These are phyloP conservation scores for Calonectris borealis DNA, from an alignment of 2,113 vertebrate species.

Conservation along the genomic window DNA sequence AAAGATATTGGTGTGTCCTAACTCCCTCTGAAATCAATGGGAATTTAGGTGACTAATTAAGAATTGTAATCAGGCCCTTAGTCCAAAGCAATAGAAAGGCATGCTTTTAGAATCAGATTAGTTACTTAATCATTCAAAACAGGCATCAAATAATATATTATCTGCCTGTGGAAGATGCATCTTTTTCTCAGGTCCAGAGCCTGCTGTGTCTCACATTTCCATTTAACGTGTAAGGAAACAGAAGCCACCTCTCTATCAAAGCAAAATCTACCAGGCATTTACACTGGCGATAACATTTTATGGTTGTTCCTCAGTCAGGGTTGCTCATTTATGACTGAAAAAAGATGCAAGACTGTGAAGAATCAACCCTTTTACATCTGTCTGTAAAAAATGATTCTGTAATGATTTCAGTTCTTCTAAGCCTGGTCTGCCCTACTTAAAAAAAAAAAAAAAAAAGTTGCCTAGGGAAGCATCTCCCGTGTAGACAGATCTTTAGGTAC, in stretches of 20 bases:
- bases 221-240: neutral
- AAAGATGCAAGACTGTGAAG: neutral
- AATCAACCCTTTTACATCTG: neutral
- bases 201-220: neutral
- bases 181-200: neutral
- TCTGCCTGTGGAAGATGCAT: neutral
- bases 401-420: neutral
- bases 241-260: neutral
- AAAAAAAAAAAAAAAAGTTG: neutral
- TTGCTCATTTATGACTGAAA: neutral
- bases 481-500: neutral
- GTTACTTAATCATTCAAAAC: neutral
- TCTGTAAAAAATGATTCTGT: neutral
- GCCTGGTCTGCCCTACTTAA: neutral
- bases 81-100: neutral
- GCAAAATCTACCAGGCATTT: neutral
- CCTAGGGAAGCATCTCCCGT: neutral
- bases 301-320: neutral
- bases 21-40: slow-evolving; percentile 13
- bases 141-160: neutral
- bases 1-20: slow-evolving; percentile 5
- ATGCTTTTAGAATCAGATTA: neutral
- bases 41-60: slow-evolving; percentile 21
- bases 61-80: slow-evolving; percentile 21
- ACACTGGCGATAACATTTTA: neutral